Evolutionary conservation across 37 sponge, comb jelly and placozoan genomes (phyloP).

Genomic region (Cladorhizidae sp.): DNA sequence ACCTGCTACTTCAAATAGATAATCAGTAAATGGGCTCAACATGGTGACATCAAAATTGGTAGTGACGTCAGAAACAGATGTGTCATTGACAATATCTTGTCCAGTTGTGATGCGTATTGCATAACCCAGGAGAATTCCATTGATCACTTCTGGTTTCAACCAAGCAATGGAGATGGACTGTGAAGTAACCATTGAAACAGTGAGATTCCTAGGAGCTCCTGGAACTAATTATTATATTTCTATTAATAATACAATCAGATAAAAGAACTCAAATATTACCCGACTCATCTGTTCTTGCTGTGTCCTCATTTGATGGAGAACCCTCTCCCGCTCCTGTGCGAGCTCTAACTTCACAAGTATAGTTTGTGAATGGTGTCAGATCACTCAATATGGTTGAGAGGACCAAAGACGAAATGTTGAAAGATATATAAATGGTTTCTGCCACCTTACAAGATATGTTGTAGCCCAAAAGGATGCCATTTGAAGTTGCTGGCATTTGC

Average conservation of each 20-base stretch:
- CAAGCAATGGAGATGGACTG: conserved; percentile 6
- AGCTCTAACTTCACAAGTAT: conserved; percentile 32
- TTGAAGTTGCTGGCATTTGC: conserved; percentile 20
- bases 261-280: neutral
- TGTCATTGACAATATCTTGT: neutral
- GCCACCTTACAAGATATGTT: conserved; percentile 16
- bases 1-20: neutral
- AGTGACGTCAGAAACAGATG: neutral
- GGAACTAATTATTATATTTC: conserved; percentile 1
- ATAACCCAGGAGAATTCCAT: conserved; percentile 35
- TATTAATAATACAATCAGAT: too few species aligned
- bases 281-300: neutral
- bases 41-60: neutral
- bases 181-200: neutral
- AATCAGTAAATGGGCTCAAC: conserved; percentile 3
- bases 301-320: neutral
- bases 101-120: conserved; percentile 3
- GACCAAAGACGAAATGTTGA: too few species aligned
- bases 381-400: conserved; percentile 6
- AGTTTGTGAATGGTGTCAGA: conserved; percentile 46
- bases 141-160: conserved; percentile 16
- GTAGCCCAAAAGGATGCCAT: conserved; percentile 49
- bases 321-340: conserved; percentile 19
- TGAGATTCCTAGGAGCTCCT: neutral
- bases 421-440: too few species aligned